These are phyloP conservation scores for Cisticola juncidis DNA, from an alignment of 2,113 vertebrate genomes.

Conservation along the genomic window DNA sequence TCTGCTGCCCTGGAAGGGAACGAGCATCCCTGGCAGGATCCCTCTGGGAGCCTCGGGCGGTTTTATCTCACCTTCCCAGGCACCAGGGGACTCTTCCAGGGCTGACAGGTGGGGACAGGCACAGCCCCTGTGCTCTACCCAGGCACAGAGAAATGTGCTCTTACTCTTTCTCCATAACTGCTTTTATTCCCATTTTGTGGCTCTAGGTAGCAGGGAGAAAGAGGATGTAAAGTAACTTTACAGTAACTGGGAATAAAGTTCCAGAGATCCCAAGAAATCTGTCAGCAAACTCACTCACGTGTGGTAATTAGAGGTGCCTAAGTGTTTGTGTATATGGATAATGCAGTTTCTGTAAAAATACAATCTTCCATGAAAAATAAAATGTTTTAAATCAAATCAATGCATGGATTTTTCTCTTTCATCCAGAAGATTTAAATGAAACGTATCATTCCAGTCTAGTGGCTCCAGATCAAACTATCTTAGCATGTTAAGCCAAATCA, in stretches of 20 bases:
- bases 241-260: not conserved
- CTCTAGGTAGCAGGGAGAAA: not conserved
- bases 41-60: not conserved
- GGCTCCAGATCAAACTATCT: not conserved
- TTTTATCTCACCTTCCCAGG: not conserved
- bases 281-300: not conserved
- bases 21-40: not conserved
- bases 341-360: not conserved
- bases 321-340: not conserved
- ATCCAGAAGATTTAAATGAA: conserved; percentile 9
- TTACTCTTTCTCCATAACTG: not conserved
- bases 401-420: not conserved
- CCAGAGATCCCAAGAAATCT: not conserved
- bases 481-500: not conserved
- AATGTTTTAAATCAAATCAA: not conserved
- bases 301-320: not conserved
- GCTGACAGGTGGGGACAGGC: not conserved
- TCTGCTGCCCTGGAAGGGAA: not conserved
- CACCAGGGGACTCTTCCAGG: not conserved
- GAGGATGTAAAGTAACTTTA: not conserved
- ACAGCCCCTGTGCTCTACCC: not conserved
- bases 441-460: not conserved
- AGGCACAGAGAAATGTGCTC: not conserved
- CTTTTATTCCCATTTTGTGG: not conserved
- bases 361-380: not conserved